Base-by-base conservation (phyloP, 2,113 vertebrate species). In the Malurus alboscapulatus region DNA sequence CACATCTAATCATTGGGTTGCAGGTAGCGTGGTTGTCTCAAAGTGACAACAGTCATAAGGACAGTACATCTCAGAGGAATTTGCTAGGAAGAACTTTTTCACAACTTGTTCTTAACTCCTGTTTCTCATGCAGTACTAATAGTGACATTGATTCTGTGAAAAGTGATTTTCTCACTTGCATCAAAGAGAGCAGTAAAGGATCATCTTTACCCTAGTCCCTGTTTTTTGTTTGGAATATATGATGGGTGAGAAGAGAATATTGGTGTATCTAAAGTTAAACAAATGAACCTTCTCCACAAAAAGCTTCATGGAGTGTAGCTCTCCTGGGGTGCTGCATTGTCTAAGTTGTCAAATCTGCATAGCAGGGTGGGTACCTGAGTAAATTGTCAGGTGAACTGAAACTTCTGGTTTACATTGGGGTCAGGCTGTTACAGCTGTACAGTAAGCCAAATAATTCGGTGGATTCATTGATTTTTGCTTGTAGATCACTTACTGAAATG, bases 171-270 rank as follows among this genome's bases (percentile, higher is more conserved):
- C 51, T 78, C 5, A 2, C 24, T 69, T 81, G 15, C 29, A 9
- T 61, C 24, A 40, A 34, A 85, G 47, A n/a, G 74, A 40, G 13
- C 25, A 29, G 50, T 85, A 51, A 65, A 61, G 44, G 11, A 65
- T 76, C 0, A 0, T 65, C 44, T 63, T 63, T 47, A 73, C 14
- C 1, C 1, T 53, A 12, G 59, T 58, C 9, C 6, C 9, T 26
- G 54, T 55, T 38, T 47, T 68, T 79, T 57, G 10, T 84, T 69
- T 45, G 40, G 44, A 76, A 48, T 76, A 29, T 54, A 14, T 2
- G 10, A 12, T 45, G 32, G 7, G 6, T 73, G 48, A 73, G 62
- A 82, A 82, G 44, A 74, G 32, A 61, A 16, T 73, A 61, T 3
- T 53, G 42, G 4, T 75, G 14, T 77, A 42, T 21, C 25, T 84